A percentile compares a stretch with the other conserved stretches of the same genome.
Conservation (phyloP, 2,113 vertebrate species). For the Nipponia nippon region DNA sequence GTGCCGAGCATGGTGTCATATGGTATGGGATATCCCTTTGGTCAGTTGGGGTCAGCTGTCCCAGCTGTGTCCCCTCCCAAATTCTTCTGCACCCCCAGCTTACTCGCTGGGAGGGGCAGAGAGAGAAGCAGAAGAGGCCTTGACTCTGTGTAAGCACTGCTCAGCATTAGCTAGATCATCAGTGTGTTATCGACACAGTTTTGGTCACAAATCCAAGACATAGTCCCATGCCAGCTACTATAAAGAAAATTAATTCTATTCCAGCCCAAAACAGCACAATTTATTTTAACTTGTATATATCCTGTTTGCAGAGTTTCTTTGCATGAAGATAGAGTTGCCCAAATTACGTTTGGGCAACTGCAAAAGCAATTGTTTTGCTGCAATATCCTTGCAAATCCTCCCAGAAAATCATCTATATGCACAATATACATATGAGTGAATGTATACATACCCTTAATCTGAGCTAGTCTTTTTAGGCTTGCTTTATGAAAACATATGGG, state of each 20-base stretch:
- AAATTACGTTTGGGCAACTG: neutral
- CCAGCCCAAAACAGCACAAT: neutral
- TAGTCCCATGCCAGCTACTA: no score
- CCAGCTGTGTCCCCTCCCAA: neutral
- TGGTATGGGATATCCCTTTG: neutral
- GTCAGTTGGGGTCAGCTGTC: neutral
- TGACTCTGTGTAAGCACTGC: neutral
- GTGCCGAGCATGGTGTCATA: neutral
- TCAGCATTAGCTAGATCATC: neutral
- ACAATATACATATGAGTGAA: neutral
- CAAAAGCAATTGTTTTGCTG: neutral
- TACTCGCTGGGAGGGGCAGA: fast-evolving
- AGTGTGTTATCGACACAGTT: neutral
- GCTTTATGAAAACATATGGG: neutral
- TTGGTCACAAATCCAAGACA: neutral
- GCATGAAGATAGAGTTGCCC: neutral
- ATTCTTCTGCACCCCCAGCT: neutral
- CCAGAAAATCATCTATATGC: neutral
- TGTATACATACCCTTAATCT: neutral
- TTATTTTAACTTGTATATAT: neutral
- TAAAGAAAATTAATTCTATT: neutral
- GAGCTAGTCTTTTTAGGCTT: neutral
- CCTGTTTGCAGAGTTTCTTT: neutral
- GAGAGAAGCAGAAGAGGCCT: neutral
- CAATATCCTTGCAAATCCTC: neutral